Percentiles rank a stretch among this genome's conserved stretches.
Conservation (phyloP, 2,888 invertebrate genomes). For the Pocota personata region DNA sequence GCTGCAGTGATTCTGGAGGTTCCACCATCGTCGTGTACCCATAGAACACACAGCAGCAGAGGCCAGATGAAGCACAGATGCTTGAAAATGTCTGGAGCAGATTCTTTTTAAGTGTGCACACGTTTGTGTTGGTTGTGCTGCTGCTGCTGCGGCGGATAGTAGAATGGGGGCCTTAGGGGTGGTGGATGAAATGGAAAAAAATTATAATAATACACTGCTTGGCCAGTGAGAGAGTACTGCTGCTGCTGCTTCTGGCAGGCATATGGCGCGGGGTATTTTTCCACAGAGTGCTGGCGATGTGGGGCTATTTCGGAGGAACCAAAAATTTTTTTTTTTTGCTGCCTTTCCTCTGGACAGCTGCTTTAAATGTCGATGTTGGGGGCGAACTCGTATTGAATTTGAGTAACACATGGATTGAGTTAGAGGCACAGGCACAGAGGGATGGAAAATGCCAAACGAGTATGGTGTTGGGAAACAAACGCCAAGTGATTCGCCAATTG, state of each 20-base stretch:
- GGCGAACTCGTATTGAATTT: constrained; percentile 49
- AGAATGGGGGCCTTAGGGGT: background rate
- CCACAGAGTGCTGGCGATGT: constrained; percentile 6
- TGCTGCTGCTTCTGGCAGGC: constrained; percentile 61
- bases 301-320: constrained; percentile 47
- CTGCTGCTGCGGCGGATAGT: constrained; percentile 36
- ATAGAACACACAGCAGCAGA: constrained; percentile 17
- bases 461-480: constrained; percentile 32
- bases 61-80: constrained; percentile 82
- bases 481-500: constrained; percentile 51
- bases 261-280: constrained; percentile 59
- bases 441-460: background rate
- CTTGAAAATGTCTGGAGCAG: constrained; percentile 75
- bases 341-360: constrained; percentile 61
- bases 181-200: constrained; percentile 47
- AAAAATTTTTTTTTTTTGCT: constrained; percentile 1
- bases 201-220: constrained; percentile 72
- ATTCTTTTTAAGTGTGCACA: constrained; percentile 74
- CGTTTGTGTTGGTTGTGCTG: constrained; percentile 59
- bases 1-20: constrained; percentile 71
- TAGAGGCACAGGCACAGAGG: background rate
- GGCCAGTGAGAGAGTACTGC: constrained; percentile 45
- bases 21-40: constrained; percentile 28
- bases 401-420: constrained; percentile 59
- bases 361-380: constrained; percentile 66